A percentile compares a stretch with the other conserved stretches of the same genome.
Evolutionary conservation across 2,888 invertebrate genomes (phyloP).

Genomic region (Drosophila differens): DNA sequence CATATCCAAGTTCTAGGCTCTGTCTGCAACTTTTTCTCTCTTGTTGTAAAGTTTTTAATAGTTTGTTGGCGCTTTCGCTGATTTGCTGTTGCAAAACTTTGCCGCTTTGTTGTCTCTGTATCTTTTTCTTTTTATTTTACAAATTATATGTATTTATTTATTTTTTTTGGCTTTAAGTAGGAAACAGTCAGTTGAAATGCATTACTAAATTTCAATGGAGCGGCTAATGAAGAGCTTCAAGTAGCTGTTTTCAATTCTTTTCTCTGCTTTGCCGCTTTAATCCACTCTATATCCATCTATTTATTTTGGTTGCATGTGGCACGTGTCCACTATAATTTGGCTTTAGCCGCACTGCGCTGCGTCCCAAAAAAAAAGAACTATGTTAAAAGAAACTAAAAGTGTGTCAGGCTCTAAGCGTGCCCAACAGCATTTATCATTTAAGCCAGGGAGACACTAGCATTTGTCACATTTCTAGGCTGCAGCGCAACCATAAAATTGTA

Average conservation of each 20-base stretch:
- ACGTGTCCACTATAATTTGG: constrained; percentile 78
- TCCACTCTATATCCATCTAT: constrained; percentile 1
- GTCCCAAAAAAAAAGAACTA: constrained; percentile 19
- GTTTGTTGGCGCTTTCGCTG: constrained; percentile 79
- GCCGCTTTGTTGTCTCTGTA: constrained; percentile 28
- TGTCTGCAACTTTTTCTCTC: constrained; percentile 64
- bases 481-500: constrained; percentile 32
- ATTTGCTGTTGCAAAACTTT: constrained; percentile 72
- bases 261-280: background rate
- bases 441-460: constrained; percentile 45
- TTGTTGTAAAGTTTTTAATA: constrained; percentile 78
- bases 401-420: constrained; percentile 57
- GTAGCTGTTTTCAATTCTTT: constrained; percentile 27
- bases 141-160: constrained; percentile 2
- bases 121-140: constrained; percentile 3
- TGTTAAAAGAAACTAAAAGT: constrained; percentile 53
- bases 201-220: constrained; percentile 38
- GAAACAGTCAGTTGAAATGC: constrained; percentile 11
- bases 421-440: constrained; percentile 51
- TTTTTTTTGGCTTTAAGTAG: constrained; percentile 28
- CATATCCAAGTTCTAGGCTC: constrained; percentile 57
- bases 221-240: constrained; percentile 42
- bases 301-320: constrained; percentile 51
- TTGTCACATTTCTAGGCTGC: constrained; percentile 74
- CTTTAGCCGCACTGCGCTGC: constrained; percentile 60